Evolutionary conservation across 2,888 invertebrate species (phyloP).

Genomic region (Protodeltote pygarga): DNA sequence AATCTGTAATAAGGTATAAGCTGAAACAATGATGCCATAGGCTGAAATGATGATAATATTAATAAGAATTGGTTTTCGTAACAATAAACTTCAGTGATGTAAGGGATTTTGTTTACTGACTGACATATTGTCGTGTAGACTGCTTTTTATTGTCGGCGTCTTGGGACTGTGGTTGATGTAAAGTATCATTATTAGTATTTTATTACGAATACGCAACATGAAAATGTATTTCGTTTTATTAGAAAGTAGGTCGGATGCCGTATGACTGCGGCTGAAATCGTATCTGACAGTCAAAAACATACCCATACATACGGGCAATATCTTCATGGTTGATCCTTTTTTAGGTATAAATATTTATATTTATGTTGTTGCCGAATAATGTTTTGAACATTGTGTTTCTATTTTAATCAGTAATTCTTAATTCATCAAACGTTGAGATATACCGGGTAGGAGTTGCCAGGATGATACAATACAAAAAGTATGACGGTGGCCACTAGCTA

Average conservation of each 20-base stretch:
- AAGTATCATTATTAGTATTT: slow-evolving; percentile 51
- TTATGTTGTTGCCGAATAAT: neutral
- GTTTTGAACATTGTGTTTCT: neutral
- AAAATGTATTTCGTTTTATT: slow-evolving; percentile 41
- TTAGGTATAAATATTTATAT: neutral
- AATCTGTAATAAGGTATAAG: too few relatives aligned
- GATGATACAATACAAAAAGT: slow-evolving; percentile 7
- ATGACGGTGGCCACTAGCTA: slow-evolving; percentile 31
- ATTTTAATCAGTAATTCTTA: neutral
- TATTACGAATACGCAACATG: slow-evolving; percentile 39
- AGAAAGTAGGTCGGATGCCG: slow-evolving; percentile 41
- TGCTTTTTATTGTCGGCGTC: slow-evolving; percentile 45
- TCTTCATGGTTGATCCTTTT: slow-evolving; percentile 10
- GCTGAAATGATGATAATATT: slow-evolving; percentile 5
- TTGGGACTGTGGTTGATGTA: slow-evolving; percentile 46
- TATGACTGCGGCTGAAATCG: slow-evolving; percentile 32
- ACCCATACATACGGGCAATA: slow-evolving; percentile 12
- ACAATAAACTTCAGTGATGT: slow-evolving; percentile 38
- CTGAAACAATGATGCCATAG: neutral
- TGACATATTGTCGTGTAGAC: slow-evolving; percentile 45
- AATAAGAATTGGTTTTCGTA: slow-evolving; percentile 28
- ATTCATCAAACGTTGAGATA: too few relatives aligned
- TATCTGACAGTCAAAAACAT: slow-evolving; percentile 27
- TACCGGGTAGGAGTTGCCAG: too few relatives aligned
- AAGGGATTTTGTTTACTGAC: slow-evolving; percentile 26